Percentiles rank a stretch among this genome's conserved stretches.
phyloP scores from a whole-genome alignment of 2,888 invertebrate species.

The Thereva nobilitata region DNA sequence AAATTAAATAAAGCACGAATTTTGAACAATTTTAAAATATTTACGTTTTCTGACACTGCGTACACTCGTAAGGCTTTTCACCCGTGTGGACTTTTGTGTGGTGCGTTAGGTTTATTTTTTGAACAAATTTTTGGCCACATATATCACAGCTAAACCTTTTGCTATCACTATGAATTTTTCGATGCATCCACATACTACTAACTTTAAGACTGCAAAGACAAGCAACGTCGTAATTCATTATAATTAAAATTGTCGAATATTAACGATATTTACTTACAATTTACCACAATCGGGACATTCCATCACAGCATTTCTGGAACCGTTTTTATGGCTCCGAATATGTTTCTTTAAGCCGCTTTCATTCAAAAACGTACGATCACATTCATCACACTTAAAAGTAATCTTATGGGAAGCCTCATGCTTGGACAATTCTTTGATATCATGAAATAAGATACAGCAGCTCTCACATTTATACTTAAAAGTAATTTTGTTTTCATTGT shows the following conservation, averaged over 20 bases:
- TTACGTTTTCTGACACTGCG: slow-evolving; percentile 56
- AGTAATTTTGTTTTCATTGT: slow-evolving; percentile 11
- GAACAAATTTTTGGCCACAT: slow-evolving; percentile 59
- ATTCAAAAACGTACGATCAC: slow-evolving; percentile 53
- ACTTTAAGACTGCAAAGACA: slow-evolving; percentile 51
- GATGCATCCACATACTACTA: slow-evolving; percentile 59
- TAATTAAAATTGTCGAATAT: background rate
- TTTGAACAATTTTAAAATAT: too few relatives aligned
- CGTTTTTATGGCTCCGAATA: slow-evolving; percentile 53
- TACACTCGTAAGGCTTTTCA: slow-evolving; percentile 56
- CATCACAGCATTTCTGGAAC: slow-evolving; percentile 54
- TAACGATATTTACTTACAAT: slow-evolving; percentile 48
- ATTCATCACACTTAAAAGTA: slow-evolving; percentile 52
- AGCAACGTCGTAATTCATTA: background rate
- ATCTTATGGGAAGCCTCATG: slow-evolving; percentile 53
- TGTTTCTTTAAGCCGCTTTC: slow-evolving; percentile 54
- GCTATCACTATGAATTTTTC: slow-evolving; percentile 57
- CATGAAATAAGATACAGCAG: slow-evolving; percentile 46
- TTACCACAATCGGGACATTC: slow-evolving; percentile 58
- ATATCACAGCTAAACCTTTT: slow-evolving; percentile 58
- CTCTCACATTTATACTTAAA: slow-evolving; percentile 53
- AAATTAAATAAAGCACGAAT: slow-evolving; percentile 24
- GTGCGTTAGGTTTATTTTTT: slow-evolving; percentile 58
- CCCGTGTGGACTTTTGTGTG: slow-evolving; percentile 56
- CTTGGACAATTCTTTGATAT: slow-evolving; percentile 25